Evolutionary conservation across 2,113 vertebrate species (phyloP), one percentile per base, ranked within the genome.

Genomic region (Lagopus muta): DNA sequence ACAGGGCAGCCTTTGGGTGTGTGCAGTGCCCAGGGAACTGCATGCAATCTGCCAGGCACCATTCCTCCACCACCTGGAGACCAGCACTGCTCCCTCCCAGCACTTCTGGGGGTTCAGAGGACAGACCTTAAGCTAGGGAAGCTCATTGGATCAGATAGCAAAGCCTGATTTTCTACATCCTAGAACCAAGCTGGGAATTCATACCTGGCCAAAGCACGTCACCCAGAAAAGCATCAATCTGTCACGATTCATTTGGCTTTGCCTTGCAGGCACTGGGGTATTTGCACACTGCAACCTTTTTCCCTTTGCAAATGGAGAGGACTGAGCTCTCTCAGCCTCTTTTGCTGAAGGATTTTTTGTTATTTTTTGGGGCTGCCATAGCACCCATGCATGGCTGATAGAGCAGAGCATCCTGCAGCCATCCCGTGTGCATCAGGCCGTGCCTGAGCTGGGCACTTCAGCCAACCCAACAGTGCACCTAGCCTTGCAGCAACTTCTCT

Each of bases 371-470:
- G 32, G 57, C 36, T 69, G 67, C 58, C 28, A 9, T 4, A 34
- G 28, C 32, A 50, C 8, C 66, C 43, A 13, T 19, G 12, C 4
- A 7, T 0, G 7, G 11, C 38, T 0, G 2, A 25, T 13, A 47
- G 20, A 40, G 55, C 45, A 32, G 45, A 24, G 28, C 43, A 58
- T 20, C 45, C 20, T 42, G 47, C 66, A 58, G 32, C 12, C n/a
- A 3, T 3, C 27, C 8, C 0, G 1, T 30, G 10, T 2, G 1
- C 0, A 3, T 45, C 42, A 7, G 1, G 7, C 4, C 47, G 45
- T 71, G 86, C 38, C 60, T 40, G 69, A 8, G 32, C 60, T 1
- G 2, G 18, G 30, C 69, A 22, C 58, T 47, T 16, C 27, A 16
- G 28, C 21, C 36, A 34, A 28, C 7, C 25, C 83, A 18, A 3